A percentile compares a stretch with the other conserved stretches of the same genome.
phyloP scores from a whole-genome alignment of 2,797 vertebrate species.

The Perodicticus potto region DNA sequence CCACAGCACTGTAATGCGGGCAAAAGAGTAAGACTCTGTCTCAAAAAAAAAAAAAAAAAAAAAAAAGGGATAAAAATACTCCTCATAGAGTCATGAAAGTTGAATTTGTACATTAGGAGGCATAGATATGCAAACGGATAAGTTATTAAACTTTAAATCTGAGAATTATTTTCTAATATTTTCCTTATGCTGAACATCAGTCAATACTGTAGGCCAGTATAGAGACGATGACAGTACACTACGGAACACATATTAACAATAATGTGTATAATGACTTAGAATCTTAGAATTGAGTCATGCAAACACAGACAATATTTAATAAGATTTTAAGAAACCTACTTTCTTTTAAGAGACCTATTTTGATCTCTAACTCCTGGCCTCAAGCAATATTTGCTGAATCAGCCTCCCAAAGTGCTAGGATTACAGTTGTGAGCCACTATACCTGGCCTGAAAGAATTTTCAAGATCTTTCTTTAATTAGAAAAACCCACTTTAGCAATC shows the following conservation, averaged over 20 bases:
- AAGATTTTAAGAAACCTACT: background rate
- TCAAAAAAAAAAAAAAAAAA: no score
- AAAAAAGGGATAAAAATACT: background rate
- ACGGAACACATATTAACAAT: background rate
- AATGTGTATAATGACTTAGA: background rate
- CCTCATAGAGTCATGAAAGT: background rate
- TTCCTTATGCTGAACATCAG: background rate
- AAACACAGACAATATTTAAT: background rate
- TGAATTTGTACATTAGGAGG: background rate
- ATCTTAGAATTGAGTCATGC: background rate
- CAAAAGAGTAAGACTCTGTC: no score
- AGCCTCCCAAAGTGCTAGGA: background rate
- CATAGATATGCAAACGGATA: background rate
- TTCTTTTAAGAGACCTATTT: background rate
- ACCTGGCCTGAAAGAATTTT: conserved; percentile 59
- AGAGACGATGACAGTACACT: background rate
- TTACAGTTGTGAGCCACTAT: background rate
- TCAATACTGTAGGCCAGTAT: background rate
- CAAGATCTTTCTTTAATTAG: conserved; percentile 79
- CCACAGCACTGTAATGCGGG: no score
- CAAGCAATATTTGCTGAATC: background rate
- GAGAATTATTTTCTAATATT: conserved; percentile 8
- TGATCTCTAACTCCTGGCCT: background rate
- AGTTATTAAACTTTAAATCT: conserved; percentile 9
- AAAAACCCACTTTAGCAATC: conserved; percentile 72